A percentile compares a stretch with the other conserved stretches of the same genome.
Evolutionary conservation across 2,113 vertebrate species (phyloP).

Genomic region (Illadopsis cleaveri): DNA sequence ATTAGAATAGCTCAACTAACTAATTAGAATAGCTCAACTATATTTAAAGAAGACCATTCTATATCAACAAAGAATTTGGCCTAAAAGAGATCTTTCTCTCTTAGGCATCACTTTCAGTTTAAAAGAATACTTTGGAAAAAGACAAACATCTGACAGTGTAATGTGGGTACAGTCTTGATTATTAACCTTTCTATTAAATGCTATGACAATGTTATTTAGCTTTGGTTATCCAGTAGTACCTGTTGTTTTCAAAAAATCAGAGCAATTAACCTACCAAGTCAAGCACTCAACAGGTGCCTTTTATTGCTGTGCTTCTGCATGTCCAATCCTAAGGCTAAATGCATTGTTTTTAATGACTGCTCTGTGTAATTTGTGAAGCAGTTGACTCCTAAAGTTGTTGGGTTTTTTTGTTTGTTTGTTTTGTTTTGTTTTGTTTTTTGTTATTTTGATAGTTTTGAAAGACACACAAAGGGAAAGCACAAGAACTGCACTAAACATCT

Average conservation of each 20-base stretch:
- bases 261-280: constrained; percentile 10
- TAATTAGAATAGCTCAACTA: neutral
- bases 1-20: neutral
- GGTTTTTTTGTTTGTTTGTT: too few species aligned
- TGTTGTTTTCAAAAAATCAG: constrained; percentile 13
- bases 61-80: neutral
- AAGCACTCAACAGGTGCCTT: constrained; percentile 23
- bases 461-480: neutral
- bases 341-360: neutral
- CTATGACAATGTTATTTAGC: neutral
- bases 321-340: neutral
- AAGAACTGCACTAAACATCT: neutral
- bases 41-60: neutral
- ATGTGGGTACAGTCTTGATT: neutral
- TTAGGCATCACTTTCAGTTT: neutral
- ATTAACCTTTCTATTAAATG: constrained; percentile 17
- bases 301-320: neutral
- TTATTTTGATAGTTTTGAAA: neutral
- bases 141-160: neutral
- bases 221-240: neutral
- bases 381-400: neutral
- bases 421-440: fast-evolving
- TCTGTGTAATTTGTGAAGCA: neutral
- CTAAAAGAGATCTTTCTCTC: neutral
- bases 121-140: neutral